Evolutionary conservation across 2,797 vertebrate genomes (phyloP), one percentile per base, ranked within the genome.

Genomic region (Philypnodon macrostomus): DNA sequence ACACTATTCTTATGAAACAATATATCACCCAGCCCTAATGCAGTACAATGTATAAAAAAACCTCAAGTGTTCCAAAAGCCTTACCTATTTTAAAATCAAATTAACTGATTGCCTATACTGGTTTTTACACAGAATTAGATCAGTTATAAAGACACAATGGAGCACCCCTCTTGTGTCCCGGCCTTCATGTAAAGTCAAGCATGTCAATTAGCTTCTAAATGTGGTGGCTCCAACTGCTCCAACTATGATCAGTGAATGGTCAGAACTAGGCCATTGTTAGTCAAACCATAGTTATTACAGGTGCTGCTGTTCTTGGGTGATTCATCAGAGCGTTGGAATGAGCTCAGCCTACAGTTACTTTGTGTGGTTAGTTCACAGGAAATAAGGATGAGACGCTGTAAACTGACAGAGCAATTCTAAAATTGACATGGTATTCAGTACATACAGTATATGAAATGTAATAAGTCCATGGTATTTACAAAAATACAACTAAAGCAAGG

Each of bases 231-330:
- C 65, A 58, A 60, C 24, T 1, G 27, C 0, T 3, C 38, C 64
- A 38, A 46, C 47, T 9, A 15, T 65, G 53, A 58, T 58, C 42
- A 21, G 59, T 19, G 44, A 38, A 49, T 23, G 50, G 21, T 51
- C 60, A 78, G 51, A 65, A 38, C 58, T 77, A 61, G 79, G 75
- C 84, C 78, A 75, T 44, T 32, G 53, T 63, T 55, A 66, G 69
- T 52, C 11, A 54, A 79, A 73, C 48, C 60, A 85, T 74, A 64
- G 71, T 46, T 14, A 58, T 81, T 58, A 36, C 58, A 71, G 75
- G 74, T 79, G 67, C 56, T 33, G 4, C 13, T 47, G 62, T 75
- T 83, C 77, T 69, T 78, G 69, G 75, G 79, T 78, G 76, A 81
- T 79, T 86, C 74, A 79, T 82, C 70, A 78, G 70, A 78, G 60